Evolutionary conservation across 2,797 vertebrate species (phyloP).

Genomic region (Sebastes nivosus): DNA sequence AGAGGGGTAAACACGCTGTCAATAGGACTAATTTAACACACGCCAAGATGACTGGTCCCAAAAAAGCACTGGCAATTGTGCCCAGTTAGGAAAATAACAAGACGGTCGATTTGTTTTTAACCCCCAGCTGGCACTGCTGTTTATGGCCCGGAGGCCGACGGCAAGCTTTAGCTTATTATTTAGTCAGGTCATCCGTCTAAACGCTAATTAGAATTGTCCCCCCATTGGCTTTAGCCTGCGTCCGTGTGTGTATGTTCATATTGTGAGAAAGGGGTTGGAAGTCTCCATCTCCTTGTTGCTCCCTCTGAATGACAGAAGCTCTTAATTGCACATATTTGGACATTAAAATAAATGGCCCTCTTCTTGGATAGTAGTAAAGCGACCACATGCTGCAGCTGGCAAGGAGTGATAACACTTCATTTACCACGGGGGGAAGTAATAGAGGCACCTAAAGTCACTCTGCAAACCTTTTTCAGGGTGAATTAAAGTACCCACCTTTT

Average conservation of each 20-base stretch:
- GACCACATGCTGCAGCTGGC: constrained; percentile 42
- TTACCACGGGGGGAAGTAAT: constrained; percentile 27
- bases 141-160: constrained; percentile 40
- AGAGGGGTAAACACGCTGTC: constrained; percentile 52
- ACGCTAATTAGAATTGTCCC: constrained; percentile 63
- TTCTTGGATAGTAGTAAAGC: constrained; percentile 17
- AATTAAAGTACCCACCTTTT: constrained; percentile 5
- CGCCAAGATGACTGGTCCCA: constrained; percentile 50
- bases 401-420: constrained; percentile 54
- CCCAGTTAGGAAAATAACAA: constrained; percentile 66
- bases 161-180: constrained; percentile 61
- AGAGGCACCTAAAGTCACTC: not conserved
- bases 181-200: constrained; percentile 64
- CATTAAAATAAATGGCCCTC: constrained; percentile 39
- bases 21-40: constrained; percentile 66
- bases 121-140: constrained; percentile 52
- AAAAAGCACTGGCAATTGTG: constrained; percentile 52
- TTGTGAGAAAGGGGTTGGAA: constrained; percentile 1
- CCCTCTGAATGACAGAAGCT: constrained; percentile 30
- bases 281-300: constrained; percentile 4
- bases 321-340: constrained; percentile 53
- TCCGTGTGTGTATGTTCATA: not conserved
- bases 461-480: not conserved
- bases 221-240: constrained; percentile 13
- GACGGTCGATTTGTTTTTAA: constrained; percentile 67